Conservation (phyloP, 2,113 vertebrate species). For the Nothoprocta pentlandii region DNA sequence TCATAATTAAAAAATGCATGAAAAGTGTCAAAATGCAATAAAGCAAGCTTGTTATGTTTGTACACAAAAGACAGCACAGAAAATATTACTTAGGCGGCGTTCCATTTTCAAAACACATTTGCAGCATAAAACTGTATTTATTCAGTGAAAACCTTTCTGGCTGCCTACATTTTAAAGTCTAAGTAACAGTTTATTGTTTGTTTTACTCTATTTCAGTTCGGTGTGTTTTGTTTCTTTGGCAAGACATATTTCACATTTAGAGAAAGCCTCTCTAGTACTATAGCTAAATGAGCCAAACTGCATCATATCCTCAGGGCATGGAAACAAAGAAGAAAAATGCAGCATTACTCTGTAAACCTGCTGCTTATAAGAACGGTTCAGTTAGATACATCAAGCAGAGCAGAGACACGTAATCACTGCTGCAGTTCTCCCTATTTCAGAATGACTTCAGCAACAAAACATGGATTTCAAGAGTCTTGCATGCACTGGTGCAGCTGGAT, state of each 20-base stretch:
- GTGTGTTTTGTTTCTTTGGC: slow-evolving; percentile 67
- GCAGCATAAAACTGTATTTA: slow-evolving; percentile 28
- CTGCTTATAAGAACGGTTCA: slow-evolving; percentile 51
- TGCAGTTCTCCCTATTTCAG: neutral
- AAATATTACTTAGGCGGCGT: neutral
- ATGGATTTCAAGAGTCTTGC: neutral
- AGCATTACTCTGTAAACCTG: slow-evolving; percentile 71
- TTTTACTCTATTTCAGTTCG: slow-evolving; percentile 66
- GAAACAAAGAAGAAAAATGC: slow-evolving; percentile 75
- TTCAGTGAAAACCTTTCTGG: slow-evolving; percentile 33
- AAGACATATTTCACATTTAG: slow-evolving; percentile 67
- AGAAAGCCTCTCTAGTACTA: slow-evolving; percentile 64
- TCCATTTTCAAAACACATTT: slow-evolving; percentile 49
- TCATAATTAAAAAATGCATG: slow-evolving; percentile 65
- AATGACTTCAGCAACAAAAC: slow-evolving; percentile 13
- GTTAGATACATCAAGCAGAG: neutral
- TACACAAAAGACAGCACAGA: slow-evolving; percentile 45
- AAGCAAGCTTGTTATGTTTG: slow-evolving; percentile 42
- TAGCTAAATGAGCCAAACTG: slow-evolving; percentile 74
- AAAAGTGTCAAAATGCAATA: slow-evolving; percentile 56
- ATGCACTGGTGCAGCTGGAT: slow-evolving; percentile 29
- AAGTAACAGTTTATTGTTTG: slow-evolving; percentile 73
- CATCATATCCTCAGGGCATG: slow-evolving; percentile 61
- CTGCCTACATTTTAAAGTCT: slow-evolving; percentile 49
- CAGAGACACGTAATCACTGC: neutral